Evolutionary conservation across 2,113 vertebrate genomes (phyloP), one percentile per base, ranked within the genome.

Genomic region (Oenanthe melanoleuca): DNA sequence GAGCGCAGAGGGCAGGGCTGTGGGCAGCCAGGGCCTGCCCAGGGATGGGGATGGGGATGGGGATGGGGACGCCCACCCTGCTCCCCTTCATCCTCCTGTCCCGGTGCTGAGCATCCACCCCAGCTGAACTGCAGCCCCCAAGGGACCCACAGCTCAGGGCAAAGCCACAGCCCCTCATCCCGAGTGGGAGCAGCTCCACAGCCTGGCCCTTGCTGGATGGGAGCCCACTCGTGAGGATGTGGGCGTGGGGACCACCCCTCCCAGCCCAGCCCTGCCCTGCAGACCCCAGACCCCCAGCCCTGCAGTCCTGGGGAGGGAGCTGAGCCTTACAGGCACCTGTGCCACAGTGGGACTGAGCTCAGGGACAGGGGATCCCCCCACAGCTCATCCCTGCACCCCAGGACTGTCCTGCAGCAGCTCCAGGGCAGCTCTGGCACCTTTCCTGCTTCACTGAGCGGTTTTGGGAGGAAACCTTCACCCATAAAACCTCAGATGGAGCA

Each of bases 71-170:
- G 8, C 11, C n/a, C 6, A 3, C 4, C 5, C 20, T 0, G 4
- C 49, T 31, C 22, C 67, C 37, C 53, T 11, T 2, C 16, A 3
- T 4, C 63, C 11, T 52, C 71, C n/a, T 14, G 19, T 45, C n/a
- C 65, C 0, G 0, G 1, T 1, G 29, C 52, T 59, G 1, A 80
- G 47, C 40, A 5, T 21, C 25, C 65, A 28, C 5, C n/a, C 1
- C 0, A 42, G 60, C 5, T 3, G 56, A 16, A 1, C 49, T 23
- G 60, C 45, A 29, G 50, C 70, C 12, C 1, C 55, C 0, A 1
- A 2, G 21, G 64, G 60, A 38, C 64, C n/a, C 37, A 2, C 8
- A 12, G 73, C 45, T 42, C 40, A 7, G 23, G 44, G 55, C 31
- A 26, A 8, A 17, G n/a, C 56, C 11, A 2, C 3, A 44, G 24